A percentile compares a stretch with the other conserved stretches of the same genome.
These are phyloP conservation scores for Albula glossodonta DNA, from an alignment of 2,113 vertebrate genomes.

Conservation along the genomic window DNA sequence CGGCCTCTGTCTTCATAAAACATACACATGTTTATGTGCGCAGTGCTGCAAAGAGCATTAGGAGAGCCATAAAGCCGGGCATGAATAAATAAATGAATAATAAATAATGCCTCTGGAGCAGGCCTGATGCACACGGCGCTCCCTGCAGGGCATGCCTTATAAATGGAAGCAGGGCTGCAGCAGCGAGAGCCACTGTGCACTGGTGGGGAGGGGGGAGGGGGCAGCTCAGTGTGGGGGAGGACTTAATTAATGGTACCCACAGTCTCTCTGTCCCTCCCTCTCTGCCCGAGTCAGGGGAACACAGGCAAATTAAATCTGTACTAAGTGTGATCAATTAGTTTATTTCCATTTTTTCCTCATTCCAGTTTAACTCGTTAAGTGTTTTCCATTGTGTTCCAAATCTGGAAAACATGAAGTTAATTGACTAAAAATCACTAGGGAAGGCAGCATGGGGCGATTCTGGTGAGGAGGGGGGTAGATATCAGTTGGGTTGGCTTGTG, in stretches of 20 bases:
- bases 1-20: constrained; percentile 7
- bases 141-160: constrained; percentile 23
- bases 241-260: constrained; percentile 69
- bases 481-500: background rate
- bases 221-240: constrained; percentile 58
- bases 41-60: constrained; percentile 25
- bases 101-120: constrained; percentile 33
- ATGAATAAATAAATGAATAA: constrained; percentile 51
- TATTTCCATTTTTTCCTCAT: constrained; percentile 58
- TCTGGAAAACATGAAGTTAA: constrained; percentile 51
- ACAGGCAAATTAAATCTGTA: constrained; percentile 61
- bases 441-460: constrained; percentile 9
- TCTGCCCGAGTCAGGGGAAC: constrained; percentile 55
- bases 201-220: constrained; percentile 50
- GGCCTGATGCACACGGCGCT: background rate
- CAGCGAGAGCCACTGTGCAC: constrained; percentile 36
- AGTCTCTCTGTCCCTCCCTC: constrained; percentile 38
- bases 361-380: constrained; percentile 35
- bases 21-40: constrained; percentile 29
- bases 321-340: constrained; percentile 61
- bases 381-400: constrained; percentile 30
- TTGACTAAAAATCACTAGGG: constrained; percentile 41
- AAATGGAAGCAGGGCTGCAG: constrained; percentile 42
- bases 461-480: background rate
- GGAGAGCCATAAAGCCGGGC: constrained; percentile 17